These are phyloP conservation scores for Drosophila obscura DNA, from an alignment of 1,140 invertebrate species.

Conservation along the genomic window DNA sequence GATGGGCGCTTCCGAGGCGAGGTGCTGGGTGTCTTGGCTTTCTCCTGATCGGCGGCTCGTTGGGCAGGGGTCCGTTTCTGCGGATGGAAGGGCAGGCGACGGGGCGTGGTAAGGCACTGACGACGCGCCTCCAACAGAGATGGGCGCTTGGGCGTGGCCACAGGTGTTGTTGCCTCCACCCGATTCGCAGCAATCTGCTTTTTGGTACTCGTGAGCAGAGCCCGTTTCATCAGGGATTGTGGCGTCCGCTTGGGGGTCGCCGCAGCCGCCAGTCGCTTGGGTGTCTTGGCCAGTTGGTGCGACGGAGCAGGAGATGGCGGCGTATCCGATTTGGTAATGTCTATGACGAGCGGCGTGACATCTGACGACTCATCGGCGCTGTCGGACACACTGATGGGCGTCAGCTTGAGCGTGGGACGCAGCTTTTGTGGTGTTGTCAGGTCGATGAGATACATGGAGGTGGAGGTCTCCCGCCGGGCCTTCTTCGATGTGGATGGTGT, in stretches of 20 bases:
- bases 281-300: slow-evolving; percentile 21
- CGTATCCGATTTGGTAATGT: slow-evolving; percentile 43
- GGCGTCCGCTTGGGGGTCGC: slow-evolving; percentile 68
- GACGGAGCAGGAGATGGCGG: slow-evolving; percentile 15
- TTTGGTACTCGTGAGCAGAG: slow-evolving; percentile 70
- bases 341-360: slow-evolving; percentile 57
- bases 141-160: slow-evolving; percentile 1
- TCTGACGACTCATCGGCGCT: slow-evolving; percentile 52
- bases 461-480: slow-evolving; percentile 52
- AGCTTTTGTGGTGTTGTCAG: slow-evolving; percentile 71
- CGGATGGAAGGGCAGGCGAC: slow-evolving; percentile 52
- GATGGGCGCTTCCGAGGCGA: slow-evolving; percentile 42
- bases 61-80: slow-evolving; percentile 21
- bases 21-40: slow-evolving; percentile 25
- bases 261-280: slow-evolving; percentile 25
- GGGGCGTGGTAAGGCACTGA: slow-evolving; percentile 41
- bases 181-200: slow-evolving; percentile 48
- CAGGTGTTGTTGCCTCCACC: slow-evolving; percentile 14
- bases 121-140: slow-evolving; percentile 31
- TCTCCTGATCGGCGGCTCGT: not conserved
- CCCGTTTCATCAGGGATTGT: slow-evolving; percentile 74
- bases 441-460: slow-evolving; percentile 75
- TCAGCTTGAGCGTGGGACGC: slow-evolving; percentile 39
- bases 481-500: slow-evolving; percentile 75
- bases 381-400: slow-evolving; percentile 37